Base-by-base conservation (phyloP, 2,113 vertebrate genomes). In the Oreochromis niloticus region DNA sequence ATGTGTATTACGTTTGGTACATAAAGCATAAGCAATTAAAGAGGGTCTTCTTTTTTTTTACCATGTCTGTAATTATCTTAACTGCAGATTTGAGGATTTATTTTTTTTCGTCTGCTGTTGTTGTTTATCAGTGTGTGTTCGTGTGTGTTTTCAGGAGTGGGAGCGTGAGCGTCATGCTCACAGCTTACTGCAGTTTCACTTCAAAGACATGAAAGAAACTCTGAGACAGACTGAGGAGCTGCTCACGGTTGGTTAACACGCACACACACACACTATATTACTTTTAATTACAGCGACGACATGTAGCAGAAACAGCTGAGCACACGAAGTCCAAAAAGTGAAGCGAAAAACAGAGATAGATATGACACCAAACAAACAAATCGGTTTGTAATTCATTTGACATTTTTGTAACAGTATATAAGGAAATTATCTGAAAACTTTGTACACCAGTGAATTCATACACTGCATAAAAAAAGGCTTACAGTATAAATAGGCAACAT, bases 121-220 rank as follows among this genome's bases (percentile, higher is more conserved):
- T 30, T 30, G 13, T 9, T 59, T 59, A 59, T 30, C 13, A 30
- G 13, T 59, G 56, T 59, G 56, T 59, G 56, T 59, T 7, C 9
- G 14, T 34, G 30, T 61, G 4, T 10, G 10, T 55, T 46, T 43
- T 0, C 56, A 99, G 98, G 97, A 97, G 66, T 95, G 96, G 3
- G 98, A 99, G 86, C 96, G 97, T 9, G 97, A 98, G 83, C 97
- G 95, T 34, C 98, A 98, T 0, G 95, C 97, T 61, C 97, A 98
- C 86, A 90, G 83, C 4, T 19, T 97, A 24, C 90, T 99, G 83
- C 96, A 97, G 90, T 97, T 97, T 79, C 97, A 98, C 89, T 97
- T 98, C 34, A 95, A 91, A 0, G 97, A 98, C 81, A 95, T 97
- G 78, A 97, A 97, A 66, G 97, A 98, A 73, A 96, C 97, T 17